Base-by-base conservation (phyloP, 2,888 invertebrate genomes). In the Papilio elwesi region DNA sequence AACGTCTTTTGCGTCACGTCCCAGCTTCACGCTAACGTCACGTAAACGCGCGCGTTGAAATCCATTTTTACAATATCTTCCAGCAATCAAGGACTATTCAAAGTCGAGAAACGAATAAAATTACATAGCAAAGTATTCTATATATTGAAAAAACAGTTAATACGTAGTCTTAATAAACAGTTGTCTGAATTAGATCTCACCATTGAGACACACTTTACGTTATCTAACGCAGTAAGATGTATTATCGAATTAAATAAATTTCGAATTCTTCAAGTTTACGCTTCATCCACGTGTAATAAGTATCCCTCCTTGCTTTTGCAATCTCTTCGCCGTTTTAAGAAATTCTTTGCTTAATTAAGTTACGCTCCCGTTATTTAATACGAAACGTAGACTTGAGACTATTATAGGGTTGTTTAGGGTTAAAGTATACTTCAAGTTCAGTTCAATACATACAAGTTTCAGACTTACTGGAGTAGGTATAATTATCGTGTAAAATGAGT, bases 341-440 rank as follows among this genome's bases (percentile, higher is more conserved):
- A 87, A 88, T 88, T 86, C 85, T 87, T 87, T 85, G 82, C 85
- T 86, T 90, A 90, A 89, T 90, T 88, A 87, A 83, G 81, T 80
- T 82, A 72, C 68, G 72, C 72, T 68, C 52, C 49, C 55, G 53
- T 38, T 68, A 68, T 68, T 68, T 72, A 72, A 68, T 72, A 68
- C 63, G 68, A 70, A 67, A 52, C 53, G 65, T 26, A 52, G 71
- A 52, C 62, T 72, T 26, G 38, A 71, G 63, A 63, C 72, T 53
- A 63, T 68, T 51, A 71, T 52, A 38, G n/a, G 59, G 43, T 66
- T 71, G 57, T 51, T 72, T 62, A 63, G 68, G 51, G 55, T 53
- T 53, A 55, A 36, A 16, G 16, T 67, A 26, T 5, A 26, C 68
- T 57, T 38, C 3, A n/a, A 59, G 6, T 38, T 38, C 13, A 13